These are phyloP conservation scores for Cosmia pyralina DNA, from an alignment of 2,888 invertebrate species.

Conservation along the genomic window DNA sequence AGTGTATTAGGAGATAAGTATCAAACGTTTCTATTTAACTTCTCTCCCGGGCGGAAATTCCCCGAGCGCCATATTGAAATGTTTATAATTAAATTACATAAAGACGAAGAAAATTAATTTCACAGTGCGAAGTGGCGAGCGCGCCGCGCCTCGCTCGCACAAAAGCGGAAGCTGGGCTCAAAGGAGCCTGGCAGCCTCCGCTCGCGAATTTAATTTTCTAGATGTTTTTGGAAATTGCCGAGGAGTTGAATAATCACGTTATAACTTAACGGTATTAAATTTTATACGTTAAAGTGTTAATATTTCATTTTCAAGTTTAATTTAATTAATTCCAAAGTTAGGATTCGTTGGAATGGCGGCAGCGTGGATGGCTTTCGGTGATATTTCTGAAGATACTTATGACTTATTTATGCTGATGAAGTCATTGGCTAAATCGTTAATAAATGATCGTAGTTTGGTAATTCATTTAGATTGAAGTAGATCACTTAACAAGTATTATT, in stretches of 20 bases:
- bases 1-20: conserved; percentile 90
- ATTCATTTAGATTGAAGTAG: not conserved
- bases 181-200: conserved; percentile 81
- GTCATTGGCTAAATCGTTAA: not conserved
- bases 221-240: conserved; percentile 89
- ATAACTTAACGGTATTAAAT: conserved; percentile 90
- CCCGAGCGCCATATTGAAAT: conserved; percentile 90
- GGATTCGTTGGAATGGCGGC: conserved; percentile 74
- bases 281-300: conserved; percentile 90
- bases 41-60: conserved; percentile 88
- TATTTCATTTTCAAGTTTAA: conserved; percentile 91
- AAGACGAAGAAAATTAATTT: conserved; percentile 91
- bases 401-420: conserved; percentile 18
- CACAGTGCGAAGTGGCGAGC: conserved; percentile 89
- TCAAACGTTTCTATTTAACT: conserved; percentile 90
- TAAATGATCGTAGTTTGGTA: not conserved
- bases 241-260: conserved; percentile 90
- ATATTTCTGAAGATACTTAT: conserved; percentile 74
- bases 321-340: conserved; percentile 90
- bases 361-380: conserved; percentile 67
- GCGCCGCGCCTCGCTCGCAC: conserved; percentile 72
- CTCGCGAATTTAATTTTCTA: conserved; percentile 88
- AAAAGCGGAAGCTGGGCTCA: conserved; percentile 85
- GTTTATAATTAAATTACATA: conserved; percentile 91
- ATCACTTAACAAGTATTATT: not conserved